Evolutionary conservation across 2,797 vertebrate genomes (phyloP).

Genomic region (Rhinatrema bivittatum): DNA sequence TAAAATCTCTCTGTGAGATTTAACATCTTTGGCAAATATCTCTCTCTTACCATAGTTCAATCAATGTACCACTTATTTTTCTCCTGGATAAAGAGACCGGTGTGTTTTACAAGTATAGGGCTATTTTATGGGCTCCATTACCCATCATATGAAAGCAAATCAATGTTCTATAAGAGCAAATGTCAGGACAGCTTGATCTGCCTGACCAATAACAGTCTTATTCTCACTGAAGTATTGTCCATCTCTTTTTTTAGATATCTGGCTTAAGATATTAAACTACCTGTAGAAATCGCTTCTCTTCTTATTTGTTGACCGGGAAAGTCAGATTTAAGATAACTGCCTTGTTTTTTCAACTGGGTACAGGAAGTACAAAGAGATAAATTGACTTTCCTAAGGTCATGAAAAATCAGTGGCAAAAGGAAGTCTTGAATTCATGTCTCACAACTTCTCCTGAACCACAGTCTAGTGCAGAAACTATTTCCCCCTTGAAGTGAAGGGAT

Average conservation of each 20-base stretch:
- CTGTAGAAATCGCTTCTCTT: conserved; percentile 15
- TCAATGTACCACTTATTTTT: conserved; percentile 4
- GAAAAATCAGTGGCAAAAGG: too few species aligned
- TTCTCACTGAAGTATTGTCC: conserved; percentile 9
- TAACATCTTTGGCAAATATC: neutral
- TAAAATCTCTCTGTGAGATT: neutral
- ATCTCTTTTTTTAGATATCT: conserved; percentile 20
- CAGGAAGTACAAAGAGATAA: too few species aligned
- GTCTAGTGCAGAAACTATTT: too few species aligned
- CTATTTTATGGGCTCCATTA: conserved; percentile 5
- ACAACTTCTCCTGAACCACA: too few species aligned
- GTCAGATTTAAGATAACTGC: too few species aligned
- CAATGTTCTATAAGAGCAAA: conserved; percentile 16
- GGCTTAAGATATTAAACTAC: conserved; percentile 9
- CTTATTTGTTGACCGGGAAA: too few species aligned
- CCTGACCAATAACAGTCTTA: conserved; percentile 4
- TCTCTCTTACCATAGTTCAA: conserved; percentile 7
- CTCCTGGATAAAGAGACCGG: conserved; percentile 12
- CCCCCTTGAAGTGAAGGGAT: too few species aligned
- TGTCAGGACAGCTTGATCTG: too few species aligned
- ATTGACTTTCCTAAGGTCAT: too few species aligned
- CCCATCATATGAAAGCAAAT: conserved; percentile 21
- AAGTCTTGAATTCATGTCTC: too few species aligned
- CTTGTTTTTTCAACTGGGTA: too few species aligned
- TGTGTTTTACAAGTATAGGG: neutral